Conservation (phyloP, 1,140 invertebrate species). For the Grapholita molesta region DNA sequence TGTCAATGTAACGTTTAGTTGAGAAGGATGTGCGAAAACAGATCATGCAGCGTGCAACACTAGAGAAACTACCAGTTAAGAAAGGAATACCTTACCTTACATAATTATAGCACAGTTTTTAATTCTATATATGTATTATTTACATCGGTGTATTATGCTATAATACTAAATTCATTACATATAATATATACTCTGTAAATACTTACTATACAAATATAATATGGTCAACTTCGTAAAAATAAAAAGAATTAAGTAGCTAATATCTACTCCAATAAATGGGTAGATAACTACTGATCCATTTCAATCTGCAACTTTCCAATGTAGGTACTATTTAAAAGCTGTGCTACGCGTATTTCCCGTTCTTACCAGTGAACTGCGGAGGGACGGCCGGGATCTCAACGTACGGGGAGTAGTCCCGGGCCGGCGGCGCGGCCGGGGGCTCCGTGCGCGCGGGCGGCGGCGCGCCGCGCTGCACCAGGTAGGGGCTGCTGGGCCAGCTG, state of each 20-base stretch:
- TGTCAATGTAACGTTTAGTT: conserved; percentile 5
- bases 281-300: no score
- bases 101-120: not conserved
- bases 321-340: not conserved
- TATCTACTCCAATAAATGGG: no score
- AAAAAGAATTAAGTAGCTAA: no score
- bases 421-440: conserved; percentile 25
- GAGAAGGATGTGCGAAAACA: not conserved
- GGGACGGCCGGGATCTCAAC: conserved; percentile 39
- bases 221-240: no score
- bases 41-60: not conserved
- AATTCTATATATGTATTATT: no score
- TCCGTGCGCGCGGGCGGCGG: conserved; percentile 31
- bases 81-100: not conserved
- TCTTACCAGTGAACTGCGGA: conserved; percentile 53
- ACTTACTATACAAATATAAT: no score
- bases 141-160: no score
- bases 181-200: no score
- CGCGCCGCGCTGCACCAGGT: conserved; percentile 48
- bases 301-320: not conserved
- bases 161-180: no score
- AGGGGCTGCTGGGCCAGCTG: conserved; percentile 51
- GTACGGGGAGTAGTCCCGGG: not conserved
- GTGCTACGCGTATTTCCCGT: not conserved
- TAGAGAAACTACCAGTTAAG: not conserved